Evolutionary conservation across 1,140 invertebrate genomes (phyloP).

Genomic region (Trachymyrmex septentrionalis): DNA sequence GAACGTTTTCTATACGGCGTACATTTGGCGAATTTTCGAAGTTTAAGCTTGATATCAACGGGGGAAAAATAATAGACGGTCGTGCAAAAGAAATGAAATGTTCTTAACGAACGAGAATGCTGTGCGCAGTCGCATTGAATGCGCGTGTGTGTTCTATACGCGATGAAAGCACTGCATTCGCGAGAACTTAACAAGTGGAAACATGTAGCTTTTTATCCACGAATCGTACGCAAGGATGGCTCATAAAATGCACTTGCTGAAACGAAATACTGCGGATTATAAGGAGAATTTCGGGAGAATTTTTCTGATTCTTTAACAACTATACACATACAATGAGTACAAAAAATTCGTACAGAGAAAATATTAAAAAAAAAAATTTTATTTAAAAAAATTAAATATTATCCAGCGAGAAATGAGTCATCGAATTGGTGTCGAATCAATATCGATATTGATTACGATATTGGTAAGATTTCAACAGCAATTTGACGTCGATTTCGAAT

Average conservation of each 20-base stretch:
- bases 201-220: conserved; percentile 32
- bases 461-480: too few species aligned
- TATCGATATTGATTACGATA: too few species aligned
- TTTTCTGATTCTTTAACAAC: conserved; percentile 11
- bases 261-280: neutral
- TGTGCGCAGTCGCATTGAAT: conserved; percentile 2
- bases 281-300: too few species aligned
- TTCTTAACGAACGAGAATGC: conserved; percentile 50
- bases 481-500: too few species aligned
- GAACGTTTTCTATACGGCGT: conserved; percentile 6
- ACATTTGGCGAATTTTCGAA: neutral
- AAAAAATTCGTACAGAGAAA: too few species aligned
- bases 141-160: conserved; percentile 18
- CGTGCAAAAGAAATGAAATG: conserved; percentile 46
- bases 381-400: too few species aligned
- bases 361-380: too few species aligned
- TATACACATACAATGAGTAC: neutral
- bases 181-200: conserved; percentile 3
- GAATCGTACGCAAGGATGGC: neutral
- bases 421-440: too few species aligned
- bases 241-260: conserved; percentile 9
- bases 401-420: too few species aligned
- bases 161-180: conserved; percentile 34
- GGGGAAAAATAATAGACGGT: conserved; percentile 32
- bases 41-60: conserved; percentile 25